Evolutionary conservation across 2,888 invertebrate species (phyloP).

Genomic region (Carabus problematicus): DNA sequence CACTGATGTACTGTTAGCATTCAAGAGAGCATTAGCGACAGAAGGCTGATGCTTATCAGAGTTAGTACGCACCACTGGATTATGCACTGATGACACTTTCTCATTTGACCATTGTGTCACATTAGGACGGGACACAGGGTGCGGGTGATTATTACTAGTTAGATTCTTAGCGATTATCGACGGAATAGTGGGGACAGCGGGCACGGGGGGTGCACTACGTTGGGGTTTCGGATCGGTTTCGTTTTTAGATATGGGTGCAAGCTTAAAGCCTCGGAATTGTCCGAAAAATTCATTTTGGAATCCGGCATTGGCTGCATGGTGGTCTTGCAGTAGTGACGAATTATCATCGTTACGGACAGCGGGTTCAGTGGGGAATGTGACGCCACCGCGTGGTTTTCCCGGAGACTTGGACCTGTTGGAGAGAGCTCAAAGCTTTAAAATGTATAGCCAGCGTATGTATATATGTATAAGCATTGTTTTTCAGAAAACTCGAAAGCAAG

Average conservation of each 20-base stretch:
- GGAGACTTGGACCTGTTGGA: slow-evolving; percentile 56
- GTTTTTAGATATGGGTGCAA: slow-evolving; percentile 69
- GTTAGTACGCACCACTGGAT: slow-evolving; percentile 51
- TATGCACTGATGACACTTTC: slow-evolving; percentile 45
- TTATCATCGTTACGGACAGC: slow-evolving; percentile 72
- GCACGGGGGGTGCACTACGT: slow-evolving; percentile 44
- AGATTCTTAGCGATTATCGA: slow-evolving; percentile 52
- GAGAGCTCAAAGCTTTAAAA: slow-evolving; percentile 39
- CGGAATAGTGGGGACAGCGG: slow-evolving; percentile 43
- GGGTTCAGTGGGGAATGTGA: slow-evolving; percentile 57
- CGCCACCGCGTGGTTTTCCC: slow-evolving; percentile 56
- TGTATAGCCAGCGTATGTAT: neutral
- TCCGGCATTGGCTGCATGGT: slow-evolving; percentile 42
- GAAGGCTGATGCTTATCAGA: slow-evolving; percentile 58
- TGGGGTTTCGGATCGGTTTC: slow-evolving; percentile 50
- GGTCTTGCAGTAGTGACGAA: slow-evolving; percentile 63
- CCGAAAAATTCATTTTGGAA: slow-evolving; percentile 74
- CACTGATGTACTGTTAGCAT: slow-evolving; percentile 56
- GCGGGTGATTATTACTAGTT: slow-evolving; percentile 35
- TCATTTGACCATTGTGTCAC: slow-evolving; percentile 20
- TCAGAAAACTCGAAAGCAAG: neutral
- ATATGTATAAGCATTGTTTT: neutral
- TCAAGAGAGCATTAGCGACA: slow-evolving; percentile 59
- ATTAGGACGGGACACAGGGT: slow-evolving; percentile 47
- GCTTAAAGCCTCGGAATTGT: slow-evolving; percentile 85